Evolutionary conservation across 2,888 invertebrate species (phyloP).

Genomic region (Amphipoea oculea): DNA sequence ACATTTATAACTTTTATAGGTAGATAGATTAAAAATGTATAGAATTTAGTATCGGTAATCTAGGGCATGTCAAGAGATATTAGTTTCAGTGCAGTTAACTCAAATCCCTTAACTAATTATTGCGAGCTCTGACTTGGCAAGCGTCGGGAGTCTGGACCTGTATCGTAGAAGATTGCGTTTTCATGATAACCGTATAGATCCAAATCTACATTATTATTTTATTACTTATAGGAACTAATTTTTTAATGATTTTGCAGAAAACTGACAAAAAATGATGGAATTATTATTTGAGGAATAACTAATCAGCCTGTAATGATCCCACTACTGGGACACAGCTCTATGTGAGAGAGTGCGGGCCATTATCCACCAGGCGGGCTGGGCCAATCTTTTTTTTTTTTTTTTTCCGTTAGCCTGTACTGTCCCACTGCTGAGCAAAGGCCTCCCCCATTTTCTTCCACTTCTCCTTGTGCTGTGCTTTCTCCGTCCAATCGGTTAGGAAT

Average conservation of each 20-base stretch:
- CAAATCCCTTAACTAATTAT: slow-evolving; percentile 61
- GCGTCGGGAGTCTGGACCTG: slow-evolving; percentile 19
- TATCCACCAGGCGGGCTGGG: no score
- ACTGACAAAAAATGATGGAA: not conserved
- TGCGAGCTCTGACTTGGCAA: slow-evolving; percentile 49
- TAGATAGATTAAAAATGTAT: not conserved
- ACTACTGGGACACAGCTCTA: no score
- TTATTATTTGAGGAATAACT: not conserved
- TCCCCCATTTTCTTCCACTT: no score
- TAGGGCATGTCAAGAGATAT: slow-evolving; percentile 42
- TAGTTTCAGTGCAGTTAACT: slow-evolving; percentile 51
- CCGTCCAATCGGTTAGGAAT: no score
- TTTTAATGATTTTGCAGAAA: not conserved
- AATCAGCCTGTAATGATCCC: not conserved
- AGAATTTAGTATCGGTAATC: slow-evolving; percentile 38
- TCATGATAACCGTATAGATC: slow-evolving; percentile 24
- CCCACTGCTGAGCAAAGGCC: no score
- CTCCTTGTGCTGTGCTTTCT: no score
- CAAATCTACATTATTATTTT: slow-evolving; percentile 8
- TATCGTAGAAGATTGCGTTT: slow-evolving; percentile 49
- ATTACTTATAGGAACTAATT: not conserved
- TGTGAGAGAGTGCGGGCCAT: no score
- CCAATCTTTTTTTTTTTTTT: no score
- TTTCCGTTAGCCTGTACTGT: no score
- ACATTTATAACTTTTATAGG: not conserved